phyloP scores from a whole-genome alignment of 2,797 vertebrate species.

The Knipowitschia caucasica region DNA sequence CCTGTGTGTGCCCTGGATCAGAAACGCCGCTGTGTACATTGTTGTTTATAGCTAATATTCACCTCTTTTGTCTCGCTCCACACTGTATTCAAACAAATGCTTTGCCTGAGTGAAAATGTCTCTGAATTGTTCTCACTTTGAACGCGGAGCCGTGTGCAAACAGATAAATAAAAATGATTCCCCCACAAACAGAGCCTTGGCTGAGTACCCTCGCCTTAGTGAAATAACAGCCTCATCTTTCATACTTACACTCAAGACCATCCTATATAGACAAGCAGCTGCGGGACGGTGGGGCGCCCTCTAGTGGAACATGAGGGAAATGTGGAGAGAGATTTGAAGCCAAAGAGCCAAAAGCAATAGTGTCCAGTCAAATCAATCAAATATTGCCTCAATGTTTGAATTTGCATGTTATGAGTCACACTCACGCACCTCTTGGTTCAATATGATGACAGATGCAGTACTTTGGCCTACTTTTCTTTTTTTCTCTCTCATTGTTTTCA shows the following conservation, averaged over 20 bases:
- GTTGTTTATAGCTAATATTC: not conserved
- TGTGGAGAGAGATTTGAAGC: not conserved
- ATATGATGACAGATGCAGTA: not conserved
- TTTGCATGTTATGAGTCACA: not conserved
- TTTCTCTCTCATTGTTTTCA: too few relatives aligned
- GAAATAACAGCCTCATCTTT: conserved; percentile 23
- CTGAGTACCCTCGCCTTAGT: not conserved
- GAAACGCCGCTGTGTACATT: not conserved
- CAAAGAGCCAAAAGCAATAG: not conserved
- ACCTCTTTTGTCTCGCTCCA: not conserved
- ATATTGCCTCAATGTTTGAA: not conserved
- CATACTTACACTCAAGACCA: conserved; percentile 8
- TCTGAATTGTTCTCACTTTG: not conserved
- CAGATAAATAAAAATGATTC: conserved; percentile 16
- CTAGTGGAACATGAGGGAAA: conserved; percentile 45
- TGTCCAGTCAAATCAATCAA: not conserved
- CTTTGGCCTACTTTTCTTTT: not conserved
- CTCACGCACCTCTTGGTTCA: not conserved
- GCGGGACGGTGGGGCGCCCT: conserved; percentile 48
- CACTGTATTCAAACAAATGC: not conserved
- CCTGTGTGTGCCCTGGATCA: too few relatives aligned
- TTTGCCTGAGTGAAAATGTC: not conserved
- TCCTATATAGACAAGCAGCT: conserved; percentile 9
- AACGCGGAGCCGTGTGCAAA: not conserved
- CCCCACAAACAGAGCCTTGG: not conserved